phyloP scores from a whole-genome alignment of 2,888 invertebrate species.

The Drosophila anomelani region DNA sequence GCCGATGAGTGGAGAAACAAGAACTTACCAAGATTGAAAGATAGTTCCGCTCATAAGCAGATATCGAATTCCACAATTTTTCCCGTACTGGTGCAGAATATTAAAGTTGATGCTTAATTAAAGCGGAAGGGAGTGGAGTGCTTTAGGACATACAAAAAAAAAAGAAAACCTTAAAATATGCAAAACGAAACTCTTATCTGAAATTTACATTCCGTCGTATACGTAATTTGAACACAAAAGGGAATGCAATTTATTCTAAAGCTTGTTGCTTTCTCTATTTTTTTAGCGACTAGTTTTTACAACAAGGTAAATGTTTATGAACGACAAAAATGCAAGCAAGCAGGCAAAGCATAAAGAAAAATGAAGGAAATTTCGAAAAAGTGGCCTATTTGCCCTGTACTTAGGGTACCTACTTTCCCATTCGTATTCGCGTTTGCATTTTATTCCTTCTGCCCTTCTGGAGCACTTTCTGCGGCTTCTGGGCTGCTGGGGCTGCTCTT shows the following conservation, averaged over 20 bases:
- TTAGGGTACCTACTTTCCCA: slow-evolving; percentile 10
- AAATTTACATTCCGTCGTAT: slow-evolving; percentile 34
- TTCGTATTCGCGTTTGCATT: not conserved
- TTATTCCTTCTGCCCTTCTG: not conserved
- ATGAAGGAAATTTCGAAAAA: slow-evolving; percentile 9
- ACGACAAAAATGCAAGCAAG: slow-evolving; percentile 13
- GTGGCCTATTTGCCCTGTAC: slow-evolving; percentile 25
- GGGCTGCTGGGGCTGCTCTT: not conserved
- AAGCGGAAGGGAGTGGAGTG: slow-evolving; percentile 9
- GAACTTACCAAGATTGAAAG: slow-evolving; percentile 18
- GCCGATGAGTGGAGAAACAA: slow-evolving; percentile 30
- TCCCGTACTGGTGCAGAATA: slow-evolving; percentile 1
- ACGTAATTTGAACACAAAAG: slow-evolving; percentile 32
- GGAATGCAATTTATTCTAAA: slow-evolving; percentile 24
- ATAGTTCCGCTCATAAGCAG: slow-evolving; percentile 23
- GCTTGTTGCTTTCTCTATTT: slow-evolving; percentile 7
- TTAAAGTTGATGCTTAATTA: slow-evolving; percentile 27
- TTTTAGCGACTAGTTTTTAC: slow-evolving; percentile 20
- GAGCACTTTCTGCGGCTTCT: slow-evolving; percentile 5
- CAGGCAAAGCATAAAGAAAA: slow-evolving; percentile 1
- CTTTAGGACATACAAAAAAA: slow-evolving; percentile 4
- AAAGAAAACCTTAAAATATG: slow-evolving; percentile 15
- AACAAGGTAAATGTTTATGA: slow-evolving; percentile 24
- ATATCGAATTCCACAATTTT: slow-evolving; percentile 16
- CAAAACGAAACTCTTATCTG: slow-evolving; percentile 29